Base-by-base conservation (phyloP, 1,140 invertebrate genomes). In the Sminthurinus signatus region DNA sequence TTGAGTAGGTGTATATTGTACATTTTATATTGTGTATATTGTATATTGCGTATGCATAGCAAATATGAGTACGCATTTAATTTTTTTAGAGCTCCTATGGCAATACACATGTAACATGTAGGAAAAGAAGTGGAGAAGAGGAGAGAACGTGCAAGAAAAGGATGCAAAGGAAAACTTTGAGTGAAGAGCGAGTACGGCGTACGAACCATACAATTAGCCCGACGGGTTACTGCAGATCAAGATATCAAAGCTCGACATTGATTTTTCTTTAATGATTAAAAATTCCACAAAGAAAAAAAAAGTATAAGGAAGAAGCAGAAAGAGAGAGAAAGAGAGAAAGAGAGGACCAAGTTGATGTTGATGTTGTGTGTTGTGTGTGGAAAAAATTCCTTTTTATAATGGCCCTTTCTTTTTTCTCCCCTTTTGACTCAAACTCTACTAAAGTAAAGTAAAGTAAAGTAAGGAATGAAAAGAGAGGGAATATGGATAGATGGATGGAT, bases 221-320 rank as follows among this genome's bases (percentile, higher is more conserved):
- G 56, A 67, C 65, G 60, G 65, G 55, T 67, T 67, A 67, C 63
- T 63, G 60, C 60, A 67, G 65, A 67, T 67, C 65, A 67, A 67
- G 65, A 67, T 67, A 67, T 67, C 65, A 67, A 67, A 67, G 55
- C 32, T 67, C 60, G 65, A 67, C 65, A 67, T 67, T 67, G 65
- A 67, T 67, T 67, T 67, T 67, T 54, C 65, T 63, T 48, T 67
- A 67, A 67, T 67, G 65, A 67, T 67, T 67, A 67, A 60, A 67
- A 59, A 67, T 63, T 63, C 60, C 60, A 51, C 50, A 28, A 32
- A 55, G 31, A 55, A 65, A 65, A 56, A n/a, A 61, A 60, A 54
- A 39, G 29, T 32, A 36, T 32, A 5, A 28, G 31, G 31, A 29
- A 61, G 5, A 58, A 58, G n/a, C n/a, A n/a, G n/a, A 23, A 15